Percentiles rank a stretch among this genome's conserved stretches.
Evolutionary conservation across 2,113 vertebrate species (phyloP).

Genomic region (Notechis scutatus): DNA sequence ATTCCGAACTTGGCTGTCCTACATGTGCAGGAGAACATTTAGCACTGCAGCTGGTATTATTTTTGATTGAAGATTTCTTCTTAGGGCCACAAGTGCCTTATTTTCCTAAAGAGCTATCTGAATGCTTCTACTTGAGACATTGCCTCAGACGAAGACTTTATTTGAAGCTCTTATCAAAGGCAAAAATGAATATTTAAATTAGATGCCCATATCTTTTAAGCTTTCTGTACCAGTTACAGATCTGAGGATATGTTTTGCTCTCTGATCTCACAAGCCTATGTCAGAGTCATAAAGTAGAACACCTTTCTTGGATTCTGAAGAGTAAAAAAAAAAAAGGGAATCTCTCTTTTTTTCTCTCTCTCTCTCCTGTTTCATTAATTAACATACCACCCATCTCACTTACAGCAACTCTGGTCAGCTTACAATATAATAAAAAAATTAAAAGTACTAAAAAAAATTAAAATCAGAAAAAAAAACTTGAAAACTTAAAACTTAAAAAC

Average conservation of each 20-base stretch:
- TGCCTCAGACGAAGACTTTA: constrained; percentile 15
- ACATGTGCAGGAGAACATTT: constrained; percentile 54
- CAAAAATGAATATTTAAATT: background rate
- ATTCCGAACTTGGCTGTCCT: constrained; percentile 45
- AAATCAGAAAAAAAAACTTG: background rate
- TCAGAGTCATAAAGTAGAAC: background rate
- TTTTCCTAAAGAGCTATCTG: constrained; percentile 51
- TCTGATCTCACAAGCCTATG: background rate
- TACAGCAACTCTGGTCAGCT: background rate
- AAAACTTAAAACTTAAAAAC: background rate
- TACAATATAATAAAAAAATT: background rate
- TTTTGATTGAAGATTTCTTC: constrained; percentile 59
- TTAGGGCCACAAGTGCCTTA: constrained; percentile 36
- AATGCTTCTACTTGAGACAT: constrained; percentile 35
- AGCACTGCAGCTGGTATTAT: constrained; percentile 53
- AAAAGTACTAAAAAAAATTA: background rate
- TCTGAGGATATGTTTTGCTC: background rate
- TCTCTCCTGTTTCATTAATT: background rate
- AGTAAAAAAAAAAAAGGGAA: background rate
- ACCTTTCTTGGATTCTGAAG: background rate
- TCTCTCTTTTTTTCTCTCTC: no score
- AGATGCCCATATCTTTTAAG: background rate
- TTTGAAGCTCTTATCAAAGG: background rate
- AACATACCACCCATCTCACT: background rate
- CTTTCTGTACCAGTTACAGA: background rate